Conservation (phyloP, 2,797 vertebrate species). For the Anguilla marmorata region DNA sequence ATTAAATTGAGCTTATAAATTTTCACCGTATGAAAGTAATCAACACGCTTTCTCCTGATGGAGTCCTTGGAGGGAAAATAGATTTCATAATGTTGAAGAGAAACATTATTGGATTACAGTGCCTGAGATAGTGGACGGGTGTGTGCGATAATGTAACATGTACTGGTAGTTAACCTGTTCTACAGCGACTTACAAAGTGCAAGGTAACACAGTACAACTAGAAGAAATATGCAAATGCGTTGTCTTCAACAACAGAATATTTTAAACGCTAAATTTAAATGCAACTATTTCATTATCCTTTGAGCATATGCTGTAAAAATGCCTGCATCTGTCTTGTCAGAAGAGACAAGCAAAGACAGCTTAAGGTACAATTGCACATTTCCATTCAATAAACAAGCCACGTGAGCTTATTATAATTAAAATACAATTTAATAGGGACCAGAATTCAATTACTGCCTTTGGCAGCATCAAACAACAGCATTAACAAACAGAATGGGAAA, state of each 20-base stretch:
- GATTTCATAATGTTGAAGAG: neutral
- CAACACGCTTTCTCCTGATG: neutral
- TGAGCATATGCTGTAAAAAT: neutral
- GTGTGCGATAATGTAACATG: neutral
- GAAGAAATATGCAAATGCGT: neutral
- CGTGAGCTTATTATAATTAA: neutral
- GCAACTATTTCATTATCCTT: neutral
- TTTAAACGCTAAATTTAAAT: neutral
- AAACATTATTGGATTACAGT: neutral
- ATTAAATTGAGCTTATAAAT: neutral
- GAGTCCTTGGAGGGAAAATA: neutral
- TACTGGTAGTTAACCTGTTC: neutral
- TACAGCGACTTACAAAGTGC: neutral
- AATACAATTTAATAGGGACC: neutral
- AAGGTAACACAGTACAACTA: neutral
- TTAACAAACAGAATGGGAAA: neutral
- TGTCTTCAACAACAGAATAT: neutral
- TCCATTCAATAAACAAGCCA: neutral
- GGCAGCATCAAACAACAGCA: neutral
- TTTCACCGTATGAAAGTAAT: constrained; percentile 10
- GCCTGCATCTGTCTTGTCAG: neutral
- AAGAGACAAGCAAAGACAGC: neutral
- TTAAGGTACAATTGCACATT: neutral
- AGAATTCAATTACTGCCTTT: neutral
- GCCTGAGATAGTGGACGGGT: neutral